Evolutionary conservation across 1,140 invertebrate species (phyloP), one percentile per base, ranked within the genome.

Genomic region (Drosophila rufa): DNA sequence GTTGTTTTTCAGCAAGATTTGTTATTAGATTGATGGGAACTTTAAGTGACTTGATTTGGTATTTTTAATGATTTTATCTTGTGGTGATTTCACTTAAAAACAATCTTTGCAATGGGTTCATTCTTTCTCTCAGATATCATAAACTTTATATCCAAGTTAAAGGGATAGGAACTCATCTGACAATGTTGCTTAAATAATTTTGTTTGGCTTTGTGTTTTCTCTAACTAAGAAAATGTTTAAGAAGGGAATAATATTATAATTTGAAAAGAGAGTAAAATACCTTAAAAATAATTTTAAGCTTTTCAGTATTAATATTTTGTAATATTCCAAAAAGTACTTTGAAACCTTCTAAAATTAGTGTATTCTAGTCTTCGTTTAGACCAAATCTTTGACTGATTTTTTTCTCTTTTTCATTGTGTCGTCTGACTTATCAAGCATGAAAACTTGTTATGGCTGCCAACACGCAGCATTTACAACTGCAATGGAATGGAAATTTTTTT

Each of bases 401-500:
- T 17, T 38, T 19, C 33, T 60, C 59, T n/a, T 9, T 47, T 33
- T 15, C 47, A 33, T 46, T 66, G 55, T 51, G 43, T 55, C 66
- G 43, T 55, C 66, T 58, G 61, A 78, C 61, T 75, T 80, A 80
- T 84, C 84, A 66, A 68, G 73, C 69, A 60, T 75, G 71, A 75
- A 78, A 89, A 75, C 76, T 89, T 69, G 84, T 83, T 75, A 83
- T 65, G 56, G 77, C 71, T 62, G 67, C 50, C 71, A 78, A 55
- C 73, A 80, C 68, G 43, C 67, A 61, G 85, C 74, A 84, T 83
- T 89, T 89, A 89, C 80, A 87, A 65, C 84, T 75, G 71, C 84
- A 78, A 75, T 84, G 84, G 33, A 80, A 77, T 61, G 74, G 64
- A 69, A 45, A 67, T 79, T 80, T 83, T 83, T 81, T 80, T 90